Percentiles rank a stretch among this genome's conserved stretches.
Evolutionary conservation across 2,888 invertebrate genomes (phyloP).

Genomic region (Sinodicranocentrus sp.): DNA sequence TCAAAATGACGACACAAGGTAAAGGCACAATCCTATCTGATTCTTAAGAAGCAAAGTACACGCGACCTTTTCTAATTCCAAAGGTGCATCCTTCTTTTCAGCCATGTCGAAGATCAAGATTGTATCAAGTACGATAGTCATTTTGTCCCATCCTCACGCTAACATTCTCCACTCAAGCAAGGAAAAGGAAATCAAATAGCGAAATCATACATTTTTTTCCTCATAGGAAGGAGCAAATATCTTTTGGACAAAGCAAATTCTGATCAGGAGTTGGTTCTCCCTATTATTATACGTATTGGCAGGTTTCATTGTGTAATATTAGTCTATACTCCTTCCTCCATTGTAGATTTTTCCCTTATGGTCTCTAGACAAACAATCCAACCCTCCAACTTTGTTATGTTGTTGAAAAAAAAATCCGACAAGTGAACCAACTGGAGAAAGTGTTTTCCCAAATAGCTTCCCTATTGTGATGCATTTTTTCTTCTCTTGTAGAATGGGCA

Average conservation of each 20-base stretch:
- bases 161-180: no score
- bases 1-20: no score
- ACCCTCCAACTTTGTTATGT: background rate
- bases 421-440: background rate
- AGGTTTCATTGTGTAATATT: conserved; percentile 21
- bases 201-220: conserved; percentile 40
- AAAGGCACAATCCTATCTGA: no score
- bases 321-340: no score
- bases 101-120: no score
- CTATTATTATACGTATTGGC: conserved; percentile 40
- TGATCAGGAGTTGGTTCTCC: conserved; percentile 23
- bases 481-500: no score
- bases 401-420: background rate
- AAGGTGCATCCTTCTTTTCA: no score
- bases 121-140: no score
- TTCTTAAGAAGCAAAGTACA: no score
- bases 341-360: background rate
- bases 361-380: background rate
- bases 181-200: conserved; percentile 34
- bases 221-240: conserved; percentile 21
- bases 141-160: no score
- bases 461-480: background rate
- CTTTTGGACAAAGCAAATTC: conserved; percentile 39
- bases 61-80: no score
- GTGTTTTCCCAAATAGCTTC: background rate